Evolutionary conservation across 2,888 invertebrate genomes (phyloP).

Genomic region (Strigamia transsilvanica): DNA sequence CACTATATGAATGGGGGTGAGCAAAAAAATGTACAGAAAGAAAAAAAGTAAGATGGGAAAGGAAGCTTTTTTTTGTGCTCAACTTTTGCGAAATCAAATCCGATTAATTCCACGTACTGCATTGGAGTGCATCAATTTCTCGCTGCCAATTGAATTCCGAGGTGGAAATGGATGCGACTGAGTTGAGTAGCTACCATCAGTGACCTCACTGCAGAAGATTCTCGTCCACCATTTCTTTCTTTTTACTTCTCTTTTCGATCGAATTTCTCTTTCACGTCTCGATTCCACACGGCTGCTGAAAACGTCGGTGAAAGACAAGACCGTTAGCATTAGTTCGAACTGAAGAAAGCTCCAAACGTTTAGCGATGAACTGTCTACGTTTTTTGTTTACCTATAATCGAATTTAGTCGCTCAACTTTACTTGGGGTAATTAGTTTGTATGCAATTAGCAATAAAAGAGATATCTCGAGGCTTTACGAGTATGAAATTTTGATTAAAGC

Average conservation of each 20-base stretch:
- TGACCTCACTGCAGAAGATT: conserved; percentile 20
- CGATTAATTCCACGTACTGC: conserved; percentile 39
- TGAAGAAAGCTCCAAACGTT: neutral
- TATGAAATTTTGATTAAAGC: too few relatives aligned
- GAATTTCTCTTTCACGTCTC: conserved; percentile 30
- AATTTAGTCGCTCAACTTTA: too few relatives aligned
- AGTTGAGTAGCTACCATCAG: neutral
- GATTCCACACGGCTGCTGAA: neutral
- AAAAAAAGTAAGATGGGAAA: neutral
- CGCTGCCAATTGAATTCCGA: conserved; percentile 43
- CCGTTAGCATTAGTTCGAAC: neutral
- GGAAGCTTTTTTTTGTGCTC: neutral
- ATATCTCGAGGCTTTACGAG: too few relatives aligned
- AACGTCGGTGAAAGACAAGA: conserved; percentile 18
- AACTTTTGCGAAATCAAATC: conserved; percentile 39
- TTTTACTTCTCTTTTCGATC: neutral
- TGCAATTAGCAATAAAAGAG: too few relatives aligned
- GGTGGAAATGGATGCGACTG: conserved; percentile 34
- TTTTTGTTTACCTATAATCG: neutral
- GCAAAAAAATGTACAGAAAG: neutral
- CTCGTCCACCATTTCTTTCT: conserved; percentile 36
- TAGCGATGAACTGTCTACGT: neutral
- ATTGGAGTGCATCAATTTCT: conserved; percentile 47
- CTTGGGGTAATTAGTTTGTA: too few relatives aligned
- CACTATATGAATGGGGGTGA: neutral